Evolutionary conservation across 2,113 vertebrate genomes (phyloP), one percentile per base, ranked within the genome.

Genomic region (Hemibagrus wyckioides): DNA sequence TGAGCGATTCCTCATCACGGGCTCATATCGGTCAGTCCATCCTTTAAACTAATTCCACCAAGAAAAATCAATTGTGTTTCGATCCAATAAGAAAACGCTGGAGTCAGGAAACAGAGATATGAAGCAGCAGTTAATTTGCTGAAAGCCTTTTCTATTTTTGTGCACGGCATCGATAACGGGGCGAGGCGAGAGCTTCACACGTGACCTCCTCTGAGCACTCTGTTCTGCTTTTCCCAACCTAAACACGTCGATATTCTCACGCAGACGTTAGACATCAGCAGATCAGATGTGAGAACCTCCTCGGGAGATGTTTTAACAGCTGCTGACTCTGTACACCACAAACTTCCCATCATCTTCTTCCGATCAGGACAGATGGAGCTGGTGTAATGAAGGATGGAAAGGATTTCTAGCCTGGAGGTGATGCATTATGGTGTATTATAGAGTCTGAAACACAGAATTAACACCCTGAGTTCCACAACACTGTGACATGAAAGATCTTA

Each of bases 21-120:
- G 4, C 44, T 79, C 76, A 19, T 54, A 80, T 80, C 30, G 50
- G 2, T 54, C 50, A 33, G 23, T 54, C 50, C 28, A 30, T 52
- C 75, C 30, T 56, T 80, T 56, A 80, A 56, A 80, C 77, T 54
- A 80, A 80, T 80, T 80, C 30, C 30, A 56, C 1, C 1, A 56
- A 80, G 52, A 56, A 80, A 56, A 80, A 80, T 80, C 50, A 56
- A 80, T 80, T 36, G 30, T 56, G 52, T 80, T n/a, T 80, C 30
- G 56, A 56, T 80, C 52, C 77, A 36, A 56, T 80, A 80, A 80
- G 3, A 80, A 80, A 56, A 36, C 23, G 50, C 50, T 17, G 1
- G 52, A 56, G 50, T 80, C 77, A 80, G 77, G 50, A 33, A 80
- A 80, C 33, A 50, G 77, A 80, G 77, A 80, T 80, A 80, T 80